Evolutionary conservation across 2,113 vertebrate genomes (phyloP).

Genomic region (Boleophthalmus pectinirostris): DNA sequence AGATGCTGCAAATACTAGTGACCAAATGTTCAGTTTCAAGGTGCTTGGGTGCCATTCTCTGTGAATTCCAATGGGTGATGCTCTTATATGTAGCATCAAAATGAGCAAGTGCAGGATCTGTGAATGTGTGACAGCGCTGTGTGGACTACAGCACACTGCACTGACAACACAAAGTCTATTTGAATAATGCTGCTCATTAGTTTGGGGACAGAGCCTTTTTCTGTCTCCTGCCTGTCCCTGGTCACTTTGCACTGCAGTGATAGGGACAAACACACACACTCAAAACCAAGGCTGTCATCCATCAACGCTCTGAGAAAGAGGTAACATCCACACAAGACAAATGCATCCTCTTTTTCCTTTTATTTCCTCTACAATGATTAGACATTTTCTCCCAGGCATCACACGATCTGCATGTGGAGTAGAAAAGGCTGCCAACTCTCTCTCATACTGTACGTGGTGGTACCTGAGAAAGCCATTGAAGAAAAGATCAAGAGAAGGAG

Average conservation of each 20-base stretch:
- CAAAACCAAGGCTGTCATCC: conserved; percentile 71
- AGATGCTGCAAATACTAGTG: conserved; percentile 9
- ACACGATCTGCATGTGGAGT: conserved; percentile 30
- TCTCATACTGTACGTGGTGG: conserved; percentile 27
- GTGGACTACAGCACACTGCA: conserved; percentile 34
- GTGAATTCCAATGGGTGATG: conserved; percentile 44
- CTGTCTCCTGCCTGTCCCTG: conserved; percentile 68
- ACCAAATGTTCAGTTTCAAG: conserved; percentile 29
- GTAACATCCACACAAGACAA: conserved; percentile 52
- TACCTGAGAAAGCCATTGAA: conserved; percentile 29
- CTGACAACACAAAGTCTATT: conserved; percentile 74
- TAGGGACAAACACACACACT: conserved; percentile 71
- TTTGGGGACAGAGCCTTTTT: conserved; percentile 66
- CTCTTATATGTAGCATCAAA: conserved; percentile 48
- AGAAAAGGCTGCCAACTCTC: conserved; percentile 50
- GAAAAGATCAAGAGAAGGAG: conserved; percentile 44
- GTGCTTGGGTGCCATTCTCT: conserved; percentile 24
- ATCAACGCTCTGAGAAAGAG: conserved; percentile 61
- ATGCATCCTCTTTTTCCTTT: conserved; percentile 44
- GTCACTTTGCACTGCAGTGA: conserved; percentile 72
- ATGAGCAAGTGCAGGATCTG: conserved; percentile 41
- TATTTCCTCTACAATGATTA: conserved; percentile 53
- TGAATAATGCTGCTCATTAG: conserved; percentile 81
- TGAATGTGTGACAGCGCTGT: conserved; percentile 48
- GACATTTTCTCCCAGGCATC: conserved; percentile 51